Base-by-base conservation (phyloP, 2,797 vertebrate species). In the Squalus acanthias region DNA sequence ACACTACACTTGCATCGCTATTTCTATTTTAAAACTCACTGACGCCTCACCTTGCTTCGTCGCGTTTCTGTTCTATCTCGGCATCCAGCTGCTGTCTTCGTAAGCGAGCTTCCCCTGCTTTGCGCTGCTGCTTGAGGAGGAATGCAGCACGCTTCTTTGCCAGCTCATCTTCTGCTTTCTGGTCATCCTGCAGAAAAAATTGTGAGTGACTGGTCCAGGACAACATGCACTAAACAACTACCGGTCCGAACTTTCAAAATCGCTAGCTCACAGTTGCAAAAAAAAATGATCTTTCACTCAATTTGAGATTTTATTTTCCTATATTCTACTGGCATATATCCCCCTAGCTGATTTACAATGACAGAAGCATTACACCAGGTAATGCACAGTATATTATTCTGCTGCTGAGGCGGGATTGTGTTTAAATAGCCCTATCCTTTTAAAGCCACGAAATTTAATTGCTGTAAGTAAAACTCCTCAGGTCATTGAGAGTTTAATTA, bases 151-250 rank as follows among this genome's bases (percentile, higher is more conserved):
- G 98, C 96, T 99, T 99, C 97, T 99, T 99, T 0, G 99, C 99
- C 0, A 99, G 98, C 96, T 99, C 99, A 0, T 99, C 99, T 91
- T 99, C 99, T 0, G 99, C 99, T 96, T 99, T 99, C 98, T 99
- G 99, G 0, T 99, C 98, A 0, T 99, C 98, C 98, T 99, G 96
- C 3, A 96, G 33, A 76, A 26, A 60, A 89, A 6, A 57, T 24
- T 9, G 4, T 67, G 63, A 29, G 3, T 29, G 8, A 12, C 17
- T 24, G 69, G 46, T 57, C 1, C 2, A 33, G 94, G 24, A 53
- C 67, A 70, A 65, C 57, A 92, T 33, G 57, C 33, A 65, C 57
- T 65, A 92, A 17, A 57, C n/a, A 76, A 76, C 5, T 33, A 74
- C 26, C 72, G 26, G 10, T 46, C 24, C 10, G 20, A 46, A 17